phyloP scores from a whole-genome alignment of 2,888 invertebrate genomes.

The Cheilosia grossa region DNA sequence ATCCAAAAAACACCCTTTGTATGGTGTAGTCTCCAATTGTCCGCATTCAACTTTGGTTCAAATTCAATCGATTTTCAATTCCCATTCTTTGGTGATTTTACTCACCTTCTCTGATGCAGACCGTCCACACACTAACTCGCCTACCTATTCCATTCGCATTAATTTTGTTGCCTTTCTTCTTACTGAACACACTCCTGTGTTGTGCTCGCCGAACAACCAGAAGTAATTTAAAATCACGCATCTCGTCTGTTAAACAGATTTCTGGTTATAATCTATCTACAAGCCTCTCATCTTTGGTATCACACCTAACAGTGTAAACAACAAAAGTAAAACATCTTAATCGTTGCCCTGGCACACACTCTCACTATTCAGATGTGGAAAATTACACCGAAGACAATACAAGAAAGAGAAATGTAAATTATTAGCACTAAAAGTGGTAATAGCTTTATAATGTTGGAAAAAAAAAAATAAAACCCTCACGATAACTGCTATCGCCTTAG shows the following conservation, averaged over 20 bases:
- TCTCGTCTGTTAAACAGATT: conserved; percentile 43
- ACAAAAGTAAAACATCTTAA: conserved; percentile 5
- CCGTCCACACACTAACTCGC: not conserved
- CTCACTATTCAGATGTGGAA: conserved; percentile 28
- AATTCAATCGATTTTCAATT: too few species aligned
- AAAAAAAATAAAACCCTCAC: conserved; percentile 13
- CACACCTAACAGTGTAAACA: conserved; percentile 51
- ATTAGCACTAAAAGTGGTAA: conserved; percentile 54
- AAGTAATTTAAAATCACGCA: conserved; percentile 32
- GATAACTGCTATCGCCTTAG: conserved; percentile 63
- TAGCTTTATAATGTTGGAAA: conserved; percentile 33
- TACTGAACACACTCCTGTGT: not conserved
- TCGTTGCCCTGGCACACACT: not conserved
- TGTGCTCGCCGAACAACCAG: not conserved
- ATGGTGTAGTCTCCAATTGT: too few species aligned
- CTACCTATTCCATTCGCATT: not conserved
- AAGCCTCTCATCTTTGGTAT: conserved; percentile 20
- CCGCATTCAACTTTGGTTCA: too few species aligned
- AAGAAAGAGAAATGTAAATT: conserved; percentile 44
- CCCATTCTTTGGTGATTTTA: too few species aligned
- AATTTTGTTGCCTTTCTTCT: not conserved
- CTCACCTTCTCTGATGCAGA: too few species aligned
- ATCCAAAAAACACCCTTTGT: too few species aligned
- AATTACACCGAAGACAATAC: conserved; percentile 51
- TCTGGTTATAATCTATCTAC: conserved; percentile 41